Evolutionary conservation across 2,888 invertebrate genomes (phyloP).

Genomic region (Polyommatus iphigenia): DNA sequence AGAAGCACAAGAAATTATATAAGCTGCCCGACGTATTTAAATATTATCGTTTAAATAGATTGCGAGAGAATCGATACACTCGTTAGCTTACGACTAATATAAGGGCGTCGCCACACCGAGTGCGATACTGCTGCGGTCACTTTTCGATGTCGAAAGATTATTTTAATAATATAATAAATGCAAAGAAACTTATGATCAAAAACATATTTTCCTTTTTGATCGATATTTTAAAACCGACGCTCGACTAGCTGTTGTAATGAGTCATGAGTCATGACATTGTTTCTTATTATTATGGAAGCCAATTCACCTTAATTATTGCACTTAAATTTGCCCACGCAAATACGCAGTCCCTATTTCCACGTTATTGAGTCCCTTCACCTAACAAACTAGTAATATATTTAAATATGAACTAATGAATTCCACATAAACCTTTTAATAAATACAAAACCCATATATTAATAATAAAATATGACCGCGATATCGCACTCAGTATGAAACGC

Average conservation of each 20-base stretch:
- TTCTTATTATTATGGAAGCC: background rate
- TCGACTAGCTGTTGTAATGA: background rate
- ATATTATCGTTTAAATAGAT: conserved; percentile 16
- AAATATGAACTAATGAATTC: background rate
- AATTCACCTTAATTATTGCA: background rate
- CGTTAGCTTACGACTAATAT: conserved; percentile 30
- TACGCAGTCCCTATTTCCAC: background rate
- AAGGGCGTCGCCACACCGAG: conserved; percentile 21
- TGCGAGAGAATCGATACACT: conserved; percentile 28
- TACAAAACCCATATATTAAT: background rate
- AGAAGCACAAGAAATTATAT: conserved; percentile 31
- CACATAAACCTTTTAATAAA: background rate
- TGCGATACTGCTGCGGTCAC: background rate
- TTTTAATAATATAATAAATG: background rate
- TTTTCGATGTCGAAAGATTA: background rate
- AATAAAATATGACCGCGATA: background rate
- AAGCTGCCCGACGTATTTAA: conserved; percentile 29
- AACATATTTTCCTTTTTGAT: background rate
- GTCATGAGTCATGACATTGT: background rate
- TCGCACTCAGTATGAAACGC: conserved; percentile 23
- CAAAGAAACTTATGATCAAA: background rate
- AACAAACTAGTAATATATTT: background rate
- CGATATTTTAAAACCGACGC: background rate
- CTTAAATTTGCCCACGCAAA: background rate
- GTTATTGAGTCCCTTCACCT: background rate